Evolutionary conservation across 2,888 invertebrate species (phyloP).

Genomic region (Resseliella maxima): DNA sequence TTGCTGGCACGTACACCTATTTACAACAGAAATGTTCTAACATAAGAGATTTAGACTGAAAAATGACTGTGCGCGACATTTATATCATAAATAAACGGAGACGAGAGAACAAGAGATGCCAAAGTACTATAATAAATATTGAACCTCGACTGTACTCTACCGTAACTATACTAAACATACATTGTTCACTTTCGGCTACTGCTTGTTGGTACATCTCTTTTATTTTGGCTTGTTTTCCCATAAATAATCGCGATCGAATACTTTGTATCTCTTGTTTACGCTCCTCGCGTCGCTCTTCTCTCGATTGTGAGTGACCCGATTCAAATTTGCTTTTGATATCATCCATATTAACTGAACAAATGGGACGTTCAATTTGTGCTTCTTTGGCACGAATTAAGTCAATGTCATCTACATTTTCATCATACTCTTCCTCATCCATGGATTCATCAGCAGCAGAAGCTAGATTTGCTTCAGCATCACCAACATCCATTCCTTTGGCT

Average conservation of each 20-base stretch:
- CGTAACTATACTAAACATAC: constrained; percentile 61
- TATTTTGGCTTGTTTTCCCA: constrained; percentile 91
- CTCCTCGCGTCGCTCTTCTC: constrained; percentile 80
- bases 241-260: constrained; percentile 84
- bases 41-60: constrained; percentile 21
- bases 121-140: background rate
- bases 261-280: constrained; percentile 90
- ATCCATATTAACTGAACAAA: constrained; percentile 84
- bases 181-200: constrained; percentile 81
- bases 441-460: constrained; percentile 78
- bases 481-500: constrained; percentile 84
- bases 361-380: constrained; percentile 77
- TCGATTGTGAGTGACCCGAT: constrained; percentile 71
- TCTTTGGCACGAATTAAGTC: constrained; percentile 72
- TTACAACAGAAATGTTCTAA: background rate
- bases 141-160: background rate
- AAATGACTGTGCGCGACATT: constrained; percentile 15
- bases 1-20: constrained; percentile 70
- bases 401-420: constrained; percentile 69
- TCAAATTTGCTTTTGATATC: constrained; percentile 88
- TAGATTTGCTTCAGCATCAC: constrained; percentile 79
- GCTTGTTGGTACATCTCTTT: constrained; percentile 94
- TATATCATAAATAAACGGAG: background rate
- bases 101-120: background rate
- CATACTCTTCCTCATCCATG: constrained; percentile 67